These are phyloP conservation scores for Chitala chitala DNA, from an alignment of 2,113 vertebrate species.

Conservation along the genomic window DNA sequence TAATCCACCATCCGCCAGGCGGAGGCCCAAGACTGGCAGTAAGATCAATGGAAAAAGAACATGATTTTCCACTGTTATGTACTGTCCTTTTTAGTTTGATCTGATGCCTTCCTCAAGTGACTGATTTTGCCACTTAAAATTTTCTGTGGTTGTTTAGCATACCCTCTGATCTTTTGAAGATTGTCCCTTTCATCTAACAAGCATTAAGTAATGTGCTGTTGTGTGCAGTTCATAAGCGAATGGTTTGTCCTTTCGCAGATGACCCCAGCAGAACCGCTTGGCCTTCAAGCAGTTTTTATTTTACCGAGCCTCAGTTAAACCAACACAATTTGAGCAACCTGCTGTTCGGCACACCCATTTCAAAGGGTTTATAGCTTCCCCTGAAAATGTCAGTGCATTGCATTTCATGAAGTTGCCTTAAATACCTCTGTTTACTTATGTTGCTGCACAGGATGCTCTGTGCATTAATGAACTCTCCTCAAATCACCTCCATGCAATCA, in stretches of 20 bases:
- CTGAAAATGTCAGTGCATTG: neutral
- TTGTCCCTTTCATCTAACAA: constrained; percentile 1
- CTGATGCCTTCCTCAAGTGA: neutral
- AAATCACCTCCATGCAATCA: neutral
- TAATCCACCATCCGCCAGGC: constrained; percentile 34
- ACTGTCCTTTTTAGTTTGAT: neutral
- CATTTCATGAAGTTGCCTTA: neutral
- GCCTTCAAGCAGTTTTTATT: neutral
- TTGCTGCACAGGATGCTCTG: neutral
- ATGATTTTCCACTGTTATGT: neutral
- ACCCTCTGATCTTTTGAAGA: neutral
- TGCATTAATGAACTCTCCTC: neutral
- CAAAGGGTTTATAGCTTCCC: neutral
- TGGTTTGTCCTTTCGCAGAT: neutral
- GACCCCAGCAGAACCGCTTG: neutral
- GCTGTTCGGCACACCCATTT: neutral
- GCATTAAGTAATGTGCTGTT: neutral
- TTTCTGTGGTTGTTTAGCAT: neutral
- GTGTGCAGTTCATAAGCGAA: neutral
- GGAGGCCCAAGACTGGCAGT: constrained; percentile 24
- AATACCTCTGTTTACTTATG: neutral
- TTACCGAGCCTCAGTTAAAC: neutral
- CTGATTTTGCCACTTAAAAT: constrained; percentile 4
- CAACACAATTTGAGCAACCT: no score
- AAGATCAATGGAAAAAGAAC: constrained; percentile 26